Base-by-base conservation (phyloP, 2,113 vertebrate genomes). In the Gavialis gangeticus region DNA sequence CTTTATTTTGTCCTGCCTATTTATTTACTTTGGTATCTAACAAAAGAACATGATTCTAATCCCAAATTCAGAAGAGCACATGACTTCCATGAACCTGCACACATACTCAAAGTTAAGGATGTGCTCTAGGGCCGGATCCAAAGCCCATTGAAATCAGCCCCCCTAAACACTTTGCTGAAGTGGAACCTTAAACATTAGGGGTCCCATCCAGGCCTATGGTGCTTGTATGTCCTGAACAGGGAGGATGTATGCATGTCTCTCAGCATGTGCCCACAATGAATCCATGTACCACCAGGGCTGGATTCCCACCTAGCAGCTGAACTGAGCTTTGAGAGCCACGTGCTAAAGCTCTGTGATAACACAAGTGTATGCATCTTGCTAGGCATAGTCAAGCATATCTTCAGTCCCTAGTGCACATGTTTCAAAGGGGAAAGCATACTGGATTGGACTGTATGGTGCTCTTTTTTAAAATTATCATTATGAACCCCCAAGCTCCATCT, bases 201-300 rank as follows among this genome's bases (percentile, higher is more conserved):
- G n/a, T 10, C n/a, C n/a, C 28, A 34, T 30, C 66, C 18, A 34
- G 5, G 5, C 66, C 17, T 21, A 18, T 19, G 30, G 2, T 69
- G 66, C 10, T 3, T 9, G 8, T n/a, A 66, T 10, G 64, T 16
- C 18, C 1, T 0, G 27, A 30, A 21, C 1, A 28, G 57, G 4
- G 6, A 3, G 46, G 79, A 56, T 28, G n/a, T 11, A 12, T 56
- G 4, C 1, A 0, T 54, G 1, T 5, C 64, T 54, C 55, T 4
- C 21, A 1, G 28, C 3, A 1, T 28, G 7, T 3, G 1, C 19
- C 3, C 28, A 3, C 0, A 17, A 4, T 1, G 11, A 16, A 25
- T 6, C 8, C 25, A 4, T 37, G 69, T 60, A 37, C 55, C 69
- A 11, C 8, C 56, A 3, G 27, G 69, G 14, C 25, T 12, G 27